Percentiles rank a stretch among this genome's conserved stretches.
phyloP scores from a whole-genome alignment of 2,797 vertebrate genomes.

The Enoplosus armatus region DNA sequence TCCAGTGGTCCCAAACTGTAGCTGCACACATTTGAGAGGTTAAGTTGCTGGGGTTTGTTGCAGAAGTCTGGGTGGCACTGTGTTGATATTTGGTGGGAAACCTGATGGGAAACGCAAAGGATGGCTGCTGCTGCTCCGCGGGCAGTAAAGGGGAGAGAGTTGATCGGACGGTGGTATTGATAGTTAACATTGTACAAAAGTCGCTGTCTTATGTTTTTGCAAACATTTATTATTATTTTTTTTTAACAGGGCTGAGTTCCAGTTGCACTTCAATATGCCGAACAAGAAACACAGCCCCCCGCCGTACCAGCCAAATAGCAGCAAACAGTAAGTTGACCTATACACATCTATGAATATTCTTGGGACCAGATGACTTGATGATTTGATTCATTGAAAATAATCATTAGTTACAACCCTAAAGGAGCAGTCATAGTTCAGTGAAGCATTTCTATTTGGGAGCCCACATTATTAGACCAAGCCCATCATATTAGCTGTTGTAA shows the following conservation, averaged over 20 bases:
- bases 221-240: no score
- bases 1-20: no score
- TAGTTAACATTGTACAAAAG: not conserved
- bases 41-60: not conserved
- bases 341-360: no score
- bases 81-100: not conserved
- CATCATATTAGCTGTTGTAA: not conserved
- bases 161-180: not conserved
- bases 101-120: not conserved
- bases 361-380: no score
- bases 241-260: not conserved
- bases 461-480: no score
- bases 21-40: no score
- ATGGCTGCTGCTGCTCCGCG: not conserved
- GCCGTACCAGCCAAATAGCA: constrained; percentile 76
- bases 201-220: not conserved
- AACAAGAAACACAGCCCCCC: constrained; percentile 79
- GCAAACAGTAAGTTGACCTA: constrained; percentile 73
- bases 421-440: no score
- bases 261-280: constrained; percentile 78
- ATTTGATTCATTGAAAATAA: no score
- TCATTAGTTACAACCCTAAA: no score
- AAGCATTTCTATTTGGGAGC: no score
- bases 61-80: not conserved
- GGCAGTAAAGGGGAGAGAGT: not conserved